Evolutionary conservation across 1,140 invertebrate genomes (phyloP), one percentile per base, ranked within the genome.

Genomic region (Penaeus japonicus): DNA sequence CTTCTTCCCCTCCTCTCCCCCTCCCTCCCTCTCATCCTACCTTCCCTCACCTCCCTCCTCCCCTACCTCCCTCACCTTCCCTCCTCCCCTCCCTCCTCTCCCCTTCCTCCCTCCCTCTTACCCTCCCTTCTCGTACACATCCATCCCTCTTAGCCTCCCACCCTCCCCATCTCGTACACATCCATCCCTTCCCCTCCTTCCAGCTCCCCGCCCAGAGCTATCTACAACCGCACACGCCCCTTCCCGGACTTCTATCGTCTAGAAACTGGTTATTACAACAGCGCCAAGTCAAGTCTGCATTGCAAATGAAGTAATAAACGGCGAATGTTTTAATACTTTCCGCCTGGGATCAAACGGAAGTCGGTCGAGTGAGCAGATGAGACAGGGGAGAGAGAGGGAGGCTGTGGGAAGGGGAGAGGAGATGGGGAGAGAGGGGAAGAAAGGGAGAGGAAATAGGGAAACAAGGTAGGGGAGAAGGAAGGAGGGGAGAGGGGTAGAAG

Each of bases 251-350:
- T 12, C 47, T 47, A 47, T 47, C 47, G 47, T 15, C 47, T 15
- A 10, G 20, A 24, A 30, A 32, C 70, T 27, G n/a, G 70, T 30
- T 73, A 73, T 73, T 73, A 32, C 27, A 73, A 32, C 27, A 73
- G 70, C 27, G 35, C 27, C 70, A n/a, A 73, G 70, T 73, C 70
- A 32, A 18, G 70, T 73, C 70, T 73, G 70, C 70, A 73, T 73
- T 73, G 70, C 70, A 73, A 73, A 73, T 73, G 70, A 73, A 73
- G 70, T 73, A 73, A 73, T 73, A 73, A 73, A 73, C 70, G 70
- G 24, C 70, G 20, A 73, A 73, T 73, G 70, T 73, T 73, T 73
- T 73, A 73, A 73, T 73, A 73, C 70, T 73, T 73, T 73, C 70
- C 70, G 70, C 70, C 35, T 30, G 27, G 70, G 70, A 73, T 73